Percentiles rank a stretch among this genome's conserved stretches.
These are phyloP conservation scores for Tympanoctomys barrerae DNA, from an alignment of 2,797 vertebrate species.

Conservation along the genomic window DNA sequence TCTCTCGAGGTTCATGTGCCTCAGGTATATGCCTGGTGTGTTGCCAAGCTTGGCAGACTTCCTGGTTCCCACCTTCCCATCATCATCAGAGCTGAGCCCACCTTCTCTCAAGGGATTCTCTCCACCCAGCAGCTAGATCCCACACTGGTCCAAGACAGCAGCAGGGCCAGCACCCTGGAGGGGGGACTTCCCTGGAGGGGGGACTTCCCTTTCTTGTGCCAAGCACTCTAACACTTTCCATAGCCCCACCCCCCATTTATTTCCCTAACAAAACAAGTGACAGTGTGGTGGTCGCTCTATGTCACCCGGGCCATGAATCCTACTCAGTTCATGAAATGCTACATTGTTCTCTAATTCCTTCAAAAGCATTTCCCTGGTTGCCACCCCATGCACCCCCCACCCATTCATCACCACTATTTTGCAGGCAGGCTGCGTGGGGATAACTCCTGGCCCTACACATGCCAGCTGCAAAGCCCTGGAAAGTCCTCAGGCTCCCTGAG, in stretches of 20 bases:
- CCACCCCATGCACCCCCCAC: not conserved
- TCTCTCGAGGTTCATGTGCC: fast-evolving
- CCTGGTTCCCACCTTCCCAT: not conserved
- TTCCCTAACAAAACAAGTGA: not conserved
- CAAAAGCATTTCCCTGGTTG: not conserved
- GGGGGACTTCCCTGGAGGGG: too few relatives aligned
- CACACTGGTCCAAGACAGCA: not conserved
- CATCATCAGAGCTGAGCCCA: not conserved
- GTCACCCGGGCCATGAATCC: not conserved
- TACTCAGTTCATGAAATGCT: not conserved
- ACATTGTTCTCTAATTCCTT: not conserved
- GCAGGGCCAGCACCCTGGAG: too few relatives aligned
- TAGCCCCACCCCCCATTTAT: fast-evolving
- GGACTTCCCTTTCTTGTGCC: not conserved
- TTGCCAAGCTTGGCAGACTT: not conserved
- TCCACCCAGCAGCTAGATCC: not conserved
- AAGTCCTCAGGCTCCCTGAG: not conserved
- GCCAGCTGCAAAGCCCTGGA: not conserved
- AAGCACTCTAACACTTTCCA: not conserved
- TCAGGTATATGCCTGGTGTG: fast-evolving
- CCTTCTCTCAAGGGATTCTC: not conserved
- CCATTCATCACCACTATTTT: not conserved
- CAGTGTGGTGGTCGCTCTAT: too few relatives aligned
- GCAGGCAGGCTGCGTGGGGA: not conserved
- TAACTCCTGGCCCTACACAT: not conserved